Evolutionary conservation across 2,797 vertebrate genomes (phyloP), one percentile per base, ranked within the genome.

Genomic region (Tiaroga cobitis): DNA sequence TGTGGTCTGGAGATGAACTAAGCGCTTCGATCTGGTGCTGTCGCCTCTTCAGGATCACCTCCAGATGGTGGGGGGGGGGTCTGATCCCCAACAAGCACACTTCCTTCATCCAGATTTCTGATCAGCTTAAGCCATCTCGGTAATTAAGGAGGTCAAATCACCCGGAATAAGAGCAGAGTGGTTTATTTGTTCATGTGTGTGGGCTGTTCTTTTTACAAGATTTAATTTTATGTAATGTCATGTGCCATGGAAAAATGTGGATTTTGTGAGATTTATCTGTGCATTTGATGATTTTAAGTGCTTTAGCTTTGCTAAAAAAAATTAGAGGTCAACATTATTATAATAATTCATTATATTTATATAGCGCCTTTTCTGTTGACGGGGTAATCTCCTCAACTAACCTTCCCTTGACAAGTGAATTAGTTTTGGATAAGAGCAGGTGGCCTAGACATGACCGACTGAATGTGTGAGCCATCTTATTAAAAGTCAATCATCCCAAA

Each of bases 61-160:
- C 74, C 81, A 83, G 76, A 80, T 74, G 81, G 82, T 77, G 39
- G 49, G 68, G 69, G 56, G 61, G 29, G 81, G 82, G 82, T n/a
- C 76, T 87, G 59, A 84, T 80, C 69, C 86, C 70, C 34, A 79
- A 65, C 74, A 79, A 83, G 76, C 32, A 86, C 75, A 54, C 56
- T 59, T 56, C 61, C 79, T 80, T 26, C n/a, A 70, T 67, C 46
- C 81, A 63, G 37, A 80, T 74, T 68, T 56, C 86, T 81, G 77
- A 87, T 84, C 72, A 84, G 81, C 37, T 68, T 84, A 87, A 83
- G 82, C 21, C 69, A 69, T 75, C 49, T 68, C n/a, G 29, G 75
- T 80, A 83, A 86, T 80, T 83, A 83, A 77, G 46, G 46, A 67
- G 34, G 26, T 56, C n/a, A 74, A 83, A 86, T 83, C 59, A 74